Evolutionary conservation across 2,797 vertebrate genomes (phyloP), one percentile per base, ranked within the genome.

Genomic region (Nyctalus aviator): DNA sequence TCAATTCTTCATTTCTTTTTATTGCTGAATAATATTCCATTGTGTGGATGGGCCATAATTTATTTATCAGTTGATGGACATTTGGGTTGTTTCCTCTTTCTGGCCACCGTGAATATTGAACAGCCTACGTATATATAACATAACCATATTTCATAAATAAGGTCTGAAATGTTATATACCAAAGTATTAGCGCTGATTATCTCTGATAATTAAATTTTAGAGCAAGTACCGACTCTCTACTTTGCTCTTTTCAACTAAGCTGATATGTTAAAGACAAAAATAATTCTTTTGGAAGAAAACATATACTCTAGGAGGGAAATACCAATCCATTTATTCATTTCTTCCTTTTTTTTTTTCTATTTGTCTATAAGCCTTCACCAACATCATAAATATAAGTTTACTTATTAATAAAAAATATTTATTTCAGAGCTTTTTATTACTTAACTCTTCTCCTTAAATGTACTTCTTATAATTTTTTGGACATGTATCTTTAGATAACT

Each of bases 211-310:
- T 86, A 81, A 46, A 35, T 48, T 84, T 17, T n/a, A 35, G 14
- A 37, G 41, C 57, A 66, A 27, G 3, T 20, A 71, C 6, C 64
- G 50, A 62, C 66, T 84, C 77, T 62, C 35, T 91, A n/a, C 44
- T 64, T 46, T 57, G 44, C 48, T 69, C 1, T 32, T 84, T 84
- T 90, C 71, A 93, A 53, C 71, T 90, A 76, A 90, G 14, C 23
- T 66, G 37, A 53, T 84, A 94, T 64, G 32, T 89, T 94, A 77
- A 84, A 76, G 37, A 77, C 27, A 93, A 83, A 88, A 9, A 53
- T 37, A 8, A 17, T 88, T 91, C 23, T 79, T 4, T 25, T 75
- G 81, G 17, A 27, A 78, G 71, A 82, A 94, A 72, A 72, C 35
- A 48, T 69, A 44, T 2, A 37, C 7, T 77, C 37, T 23, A 48